A percentile compares a stretch with the other conserved stretches of the same genome.
Conservation (phyloP, 1,140 invertebrate genomes). For the Babylonia areolata region DNA sequence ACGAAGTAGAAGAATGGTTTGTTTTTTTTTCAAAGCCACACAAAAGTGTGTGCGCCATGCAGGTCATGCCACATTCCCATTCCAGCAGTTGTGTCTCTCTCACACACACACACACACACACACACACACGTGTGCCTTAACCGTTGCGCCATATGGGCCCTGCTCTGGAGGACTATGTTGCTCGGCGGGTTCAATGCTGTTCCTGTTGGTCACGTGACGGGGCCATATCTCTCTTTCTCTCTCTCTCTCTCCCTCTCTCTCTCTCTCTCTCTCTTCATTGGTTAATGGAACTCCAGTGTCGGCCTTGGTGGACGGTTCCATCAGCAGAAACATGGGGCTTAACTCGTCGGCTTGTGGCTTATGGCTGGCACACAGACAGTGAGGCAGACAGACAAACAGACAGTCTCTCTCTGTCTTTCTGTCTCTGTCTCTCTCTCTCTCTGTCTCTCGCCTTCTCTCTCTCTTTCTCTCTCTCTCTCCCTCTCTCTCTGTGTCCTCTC, state of each 20-base stretch:
- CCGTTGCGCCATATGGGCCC: neutral
- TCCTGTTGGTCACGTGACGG: conserved; percentile 3
- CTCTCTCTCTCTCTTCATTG: conserved; percentile 19
- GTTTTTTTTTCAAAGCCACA: too few species aligned
- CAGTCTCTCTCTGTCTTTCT: too few species aligned
- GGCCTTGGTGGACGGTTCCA: neutral
- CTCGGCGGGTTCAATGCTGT: conserved; percentile 14
- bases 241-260: conserved; percentile 15
- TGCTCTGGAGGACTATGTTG: neutral
- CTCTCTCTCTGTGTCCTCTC: too few species aligned
- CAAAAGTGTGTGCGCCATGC: too few species aligned
- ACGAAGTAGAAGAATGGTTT: too few species aligned
- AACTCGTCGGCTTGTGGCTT: neutral
- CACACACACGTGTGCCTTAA: neutral
- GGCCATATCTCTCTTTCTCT: too few species aligned
- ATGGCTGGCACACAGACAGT: neutral
- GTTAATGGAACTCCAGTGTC: conserved; percentile 14
- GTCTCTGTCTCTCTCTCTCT: too few species aligned
- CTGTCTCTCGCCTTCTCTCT: too few species aligned
- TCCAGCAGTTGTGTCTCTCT: neutral
- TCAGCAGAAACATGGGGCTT: neutral
- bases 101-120: neutral
- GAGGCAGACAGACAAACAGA: too few species aligned
- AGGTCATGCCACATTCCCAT: neutral
- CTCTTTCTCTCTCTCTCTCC: too few species aligned